Percentiles rank a stretch among this genome's conserved stretches.
These are phyloP conservation scores for Pseudomyrmex gracilis DNA, from an alignment of 1,140 invertebrate genomes.

Conservation along the genomic window DNA sequence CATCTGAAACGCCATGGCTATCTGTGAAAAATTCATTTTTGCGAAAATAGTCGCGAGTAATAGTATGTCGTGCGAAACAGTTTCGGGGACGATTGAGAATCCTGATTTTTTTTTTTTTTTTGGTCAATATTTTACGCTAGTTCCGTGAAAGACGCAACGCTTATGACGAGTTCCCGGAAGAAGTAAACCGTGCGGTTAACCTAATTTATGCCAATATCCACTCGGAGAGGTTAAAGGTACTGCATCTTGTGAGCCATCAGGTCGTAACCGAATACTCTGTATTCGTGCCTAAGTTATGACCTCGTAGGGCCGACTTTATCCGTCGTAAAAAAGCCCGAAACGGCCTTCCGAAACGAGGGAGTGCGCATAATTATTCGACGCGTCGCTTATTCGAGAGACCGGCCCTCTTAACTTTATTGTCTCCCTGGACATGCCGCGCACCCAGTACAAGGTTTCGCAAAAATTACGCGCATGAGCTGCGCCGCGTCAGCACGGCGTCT, in stretches of 20 bases:
- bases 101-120: background rate
- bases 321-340: slow-evolving; percentile 73
- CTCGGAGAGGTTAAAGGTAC: slow-evolving; percentile 69
- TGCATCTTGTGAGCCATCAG: slow-evolving; percentile 70
- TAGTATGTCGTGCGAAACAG: background rate
- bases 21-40: slow-evolving; percentile 16
- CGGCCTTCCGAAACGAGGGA: slow-evolving; percentile 74
- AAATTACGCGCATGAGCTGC: slow-evolving; percentile 59
- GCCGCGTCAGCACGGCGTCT: slow-evolving; percentile 10
- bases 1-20: slow-evolving; percentile 39
- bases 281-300: slow-evolving; percentile 75
- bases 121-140: slow-evolving; percentile 17
- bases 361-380: slow-evolving; percentile 72
- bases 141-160: slow-evolving; percentile 58
- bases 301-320: slow-evolving; percentile 72
- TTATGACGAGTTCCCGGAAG: slow-evolving; percentile 69
- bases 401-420: slow-evolving; percentile 70
- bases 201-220: slow-evolving; percentile 75
- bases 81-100: slow-evolving; percentile 2
- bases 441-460: slow-evolving; percentile 63
- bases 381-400: slow-evolving; percentile 64
- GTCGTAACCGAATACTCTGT: slow-evolving; percentile 73
- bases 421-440: slow-evolving; percentile 42
- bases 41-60: background rate
- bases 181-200: slow-evolving; percentile 70